Percentiles rank a stretch among this genome's conserved stretches.
phyloP scores from a whole-genome alignment of 2,888 invertebrate species.

The Ethmia dodecea region DNA sequence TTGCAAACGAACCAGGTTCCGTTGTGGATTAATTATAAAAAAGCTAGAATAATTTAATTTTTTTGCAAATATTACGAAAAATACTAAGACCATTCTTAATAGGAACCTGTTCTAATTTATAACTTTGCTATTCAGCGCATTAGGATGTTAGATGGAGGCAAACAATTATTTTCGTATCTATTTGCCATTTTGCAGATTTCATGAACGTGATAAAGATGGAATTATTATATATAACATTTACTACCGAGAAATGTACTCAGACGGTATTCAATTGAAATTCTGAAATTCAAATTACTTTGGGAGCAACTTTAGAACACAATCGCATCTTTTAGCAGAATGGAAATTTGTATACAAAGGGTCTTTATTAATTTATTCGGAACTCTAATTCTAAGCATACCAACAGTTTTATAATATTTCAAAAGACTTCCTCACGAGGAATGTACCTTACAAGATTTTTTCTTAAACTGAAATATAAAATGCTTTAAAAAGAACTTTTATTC shows the following conservation, averaged over 20 bases:
- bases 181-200: conserved; percentile 10
- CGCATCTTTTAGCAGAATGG: conserved; percentile 11
- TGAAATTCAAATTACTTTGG: conserved; percentile 66
- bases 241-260: conserved; percentile 28
- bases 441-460: no score
- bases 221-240: conserved; percentile 4
- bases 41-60: no score
- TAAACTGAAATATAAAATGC: no score
- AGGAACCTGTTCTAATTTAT: no score
- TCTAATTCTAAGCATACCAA: conserved; percentile 8
- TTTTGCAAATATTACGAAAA: no score
- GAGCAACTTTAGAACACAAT: conserved; percentile 23
- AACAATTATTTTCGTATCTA: neutral
- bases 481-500: no score
- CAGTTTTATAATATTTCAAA: no score
- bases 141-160: no score
- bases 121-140: no score
- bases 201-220: conserved; percentile 20
- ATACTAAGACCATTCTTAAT: no score
- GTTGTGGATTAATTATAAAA: conserved; percentile 40
- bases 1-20: conserved; percentile 24
- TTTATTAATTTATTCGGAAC: conserved; percentile 36
- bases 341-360: conserved; percentile 28
- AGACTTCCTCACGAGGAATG: no score
- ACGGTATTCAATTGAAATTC: conserved; percentile 54